A percentile compares a stretch with the other conserved stretches of the same genome.
Evolutionary conservation across 2,888 invertebrate species (phyloP).

Genomic region (Patella pellucida): DNA sequence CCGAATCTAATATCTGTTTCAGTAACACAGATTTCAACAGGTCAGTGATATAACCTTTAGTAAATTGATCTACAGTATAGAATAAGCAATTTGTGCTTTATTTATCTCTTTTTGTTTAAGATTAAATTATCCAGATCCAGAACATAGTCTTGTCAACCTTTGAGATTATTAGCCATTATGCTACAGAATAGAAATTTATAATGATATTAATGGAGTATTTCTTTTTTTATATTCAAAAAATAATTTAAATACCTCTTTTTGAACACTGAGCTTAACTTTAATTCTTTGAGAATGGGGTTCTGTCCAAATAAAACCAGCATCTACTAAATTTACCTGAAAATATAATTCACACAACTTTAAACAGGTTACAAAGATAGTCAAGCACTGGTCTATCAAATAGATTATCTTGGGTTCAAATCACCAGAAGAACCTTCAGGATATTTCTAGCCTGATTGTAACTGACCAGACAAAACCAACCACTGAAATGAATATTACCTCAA

Average conservation of each 20-base stretch:
- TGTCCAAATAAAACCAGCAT: constrained; percentile 98
- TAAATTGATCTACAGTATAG: too few species aligned
- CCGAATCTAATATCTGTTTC: too few species aligned
- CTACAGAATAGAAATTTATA: background rate
- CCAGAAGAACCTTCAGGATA: too few species aligned
- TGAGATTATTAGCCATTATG: background rate
- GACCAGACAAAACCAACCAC: too few species aligned
- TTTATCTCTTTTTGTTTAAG: too few species aligned
- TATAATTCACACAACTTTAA: constrained; percentile 4
- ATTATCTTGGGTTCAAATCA: constrained; percentile 78
- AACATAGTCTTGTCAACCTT: background rate
- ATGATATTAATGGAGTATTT: background rate
- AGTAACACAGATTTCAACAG: too few species aligned
- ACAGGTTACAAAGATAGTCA: background rate
- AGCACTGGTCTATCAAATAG: constrained; percentile 98
- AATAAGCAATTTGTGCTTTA: too few species aligned
- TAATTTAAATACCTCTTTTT: constrained; percentile 81
- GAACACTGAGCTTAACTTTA: constrained; percentile 90
- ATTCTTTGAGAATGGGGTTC: constrained; percentile 98
- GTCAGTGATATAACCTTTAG: too few species aligned
- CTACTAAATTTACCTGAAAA: constrained; percentile 85
- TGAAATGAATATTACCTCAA: too few species aligned
- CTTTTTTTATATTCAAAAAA: too few species aligned
- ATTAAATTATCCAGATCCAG: too few species aligned
- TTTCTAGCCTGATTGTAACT: too few species aligned